phyloP scores from a whole-genome alignment of 2,888 invertebrate genomes.

The Liodrosophila aerea region DNA sequence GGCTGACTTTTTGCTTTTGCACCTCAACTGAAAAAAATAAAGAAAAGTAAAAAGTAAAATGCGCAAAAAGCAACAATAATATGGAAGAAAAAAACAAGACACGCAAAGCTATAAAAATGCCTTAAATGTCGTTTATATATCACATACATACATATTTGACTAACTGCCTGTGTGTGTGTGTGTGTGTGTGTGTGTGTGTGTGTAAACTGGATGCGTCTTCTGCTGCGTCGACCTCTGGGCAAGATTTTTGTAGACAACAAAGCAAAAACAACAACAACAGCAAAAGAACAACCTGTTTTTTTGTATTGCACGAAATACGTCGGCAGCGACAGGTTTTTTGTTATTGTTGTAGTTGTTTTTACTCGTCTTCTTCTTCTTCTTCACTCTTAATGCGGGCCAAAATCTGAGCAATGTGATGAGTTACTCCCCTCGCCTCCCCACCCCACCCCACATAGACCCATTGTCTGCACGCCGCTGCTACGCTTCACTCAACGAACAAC shows the following conservation, averaged over 20 bases:
- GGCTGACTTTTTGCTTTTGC: conserved; percentile 14
- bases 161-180: background rate
- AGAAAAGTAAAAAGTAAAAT: conserved; percentile 51
- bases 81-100: conserved; percentile 28
- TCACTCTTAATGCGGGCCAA: conserved; percentile 69
- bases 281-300: conserved; percentile 70
- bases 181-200: conserved; percentile 9
- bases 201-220: conserved; percentile 55
- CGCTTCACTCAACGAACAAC: too few relatives aligned
- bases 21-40: conserved; percentile 21
- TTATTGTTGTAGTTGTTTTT: conserved; percentile 30
- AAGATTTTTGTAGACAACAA: conserved; percentile 74
- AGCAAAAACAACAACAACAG: conserved; percentile 25
- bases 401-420: conserved; percentile 56
- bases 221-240: conserved; percentile 36
- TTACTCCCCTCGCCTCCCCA: background rate
- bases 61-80: conserved; percentile 49
- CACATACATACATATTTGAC: conserved; percentile 17
- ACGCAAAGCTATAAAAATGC: conserved; percentile 75
- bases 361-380: conserved; percentile 31
- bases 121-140: conserved; percentile 74
- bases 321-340: conserved; percentile 61
- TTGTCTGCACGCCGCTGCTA: background rate
- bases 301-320: conserved; percentile 51
- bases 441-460: background rate